Percentiles rank a stretch among this genome's conserved stretches.
phyloP scores from a whole-genome alignment of 2,797 vertebrate genomes.

The Aeoliscus strigatus region DNA sequence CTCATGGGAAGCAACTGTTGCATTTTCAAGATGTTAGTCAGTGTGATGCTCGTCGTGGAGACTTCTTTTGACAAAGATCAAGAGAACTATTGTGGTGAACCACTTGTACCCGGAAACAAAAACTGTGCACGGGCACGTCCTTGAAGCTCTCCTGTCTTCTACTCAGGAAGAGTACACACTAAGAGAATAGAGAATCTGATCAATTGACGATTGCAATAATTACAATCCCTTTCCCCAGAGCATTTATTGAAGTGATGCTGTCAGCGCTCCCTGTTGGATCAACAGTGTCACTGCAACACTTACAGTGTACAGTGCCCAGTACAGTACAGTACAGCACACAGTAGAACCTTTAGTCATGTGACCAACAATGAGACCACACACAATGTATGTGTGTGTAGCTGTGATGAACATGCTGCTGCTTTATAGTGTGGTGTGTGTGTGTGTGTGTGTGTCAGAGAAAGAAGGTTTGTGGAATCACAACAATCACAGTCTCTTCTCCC shows the following conservation, averaged over 20 bases:
- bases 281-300: background rate
- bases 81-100: too few species aligned
- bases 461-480: slow-evolving; percentile 16
- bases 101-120: too few species aligned
- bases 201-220: too few species aligned
- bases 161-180: too few species aligned
- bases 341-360: too few species aligned
- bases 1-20: too few species aligned
- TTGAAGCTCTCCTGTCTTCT: too few species aligned
- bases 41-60: background rate
- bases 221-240: too few species aligned
- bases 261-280: background rate
- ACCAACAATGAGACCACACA: slow-evolving; percentile 13
- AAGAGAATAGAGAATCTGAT: too few species aligned
- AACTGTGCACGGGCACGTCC: too few species aligned
- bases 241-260: background rate
- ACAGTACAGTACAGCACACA: too few species aligned
- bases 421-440: background rate
- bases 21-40: background rate
- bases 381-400: slow-evolving; percentile 15
- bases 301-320: too few species aligned
- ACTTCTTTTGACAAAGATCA: slow-evolving; percentile 4
- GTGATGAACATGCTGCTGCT: slow-evolving; percentile 11
- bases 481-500: slow-evolving; percentile 11
- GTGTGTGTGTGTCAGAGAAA: background rate